These are phyloP conservation scores for Microcebus ravelobensis DNA, from an alignment of 2,113 vertebrate species.

Conservation along the genomic window DNA sequence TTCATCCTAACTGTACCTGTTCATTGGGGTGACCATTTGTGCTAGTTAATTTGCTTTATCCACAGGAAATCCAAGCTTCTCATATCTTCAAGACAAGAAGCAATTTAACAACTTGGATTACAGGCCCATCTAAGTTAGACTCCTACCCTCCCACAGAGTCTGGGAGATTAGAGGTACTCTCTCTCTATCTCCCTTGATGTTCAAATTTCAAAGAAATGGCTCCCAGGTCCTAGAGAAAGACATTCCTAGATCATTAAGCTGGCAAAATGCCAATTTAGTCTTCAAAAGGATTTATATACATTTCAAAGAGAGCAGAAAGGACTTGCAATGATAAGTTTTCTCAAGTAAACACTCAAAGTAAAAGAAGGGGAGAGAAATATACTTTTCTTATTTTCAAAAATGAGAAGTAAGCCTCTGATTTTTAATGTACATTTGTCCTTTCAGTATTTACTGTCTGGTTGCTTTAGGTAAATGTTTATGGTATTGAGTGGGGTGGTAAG, in stretches of 20 bases:
- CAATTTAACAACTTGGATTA: neutral
- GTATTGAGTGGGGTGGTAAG: neutral
- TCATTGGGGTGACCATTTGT: neutral
- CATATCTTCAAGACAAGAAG: neutral
- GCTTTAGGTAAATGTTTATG: neutral
- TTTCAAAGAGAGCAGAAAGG: neutral
- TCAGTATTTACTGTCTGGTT: neutral
- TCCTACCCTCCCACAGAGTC: neutral
- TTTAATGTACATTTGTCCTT: neutral
- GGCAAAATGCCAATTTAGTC: neutral
- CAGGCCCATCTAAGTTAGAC: neutral
- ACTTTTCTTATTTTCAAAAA: neutral
- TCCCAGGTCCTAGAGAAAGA: neutral
- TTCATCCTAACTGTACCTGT: neutral
- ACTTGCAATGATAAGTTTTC: neutral
- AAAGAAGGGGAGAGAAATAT: neutral
- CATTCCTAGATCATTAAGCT: neutral
- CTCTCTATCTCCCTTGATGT: neutral
- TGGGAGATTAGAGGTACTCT: too few relatives aligned
- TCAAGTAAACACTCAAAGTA: neutral
- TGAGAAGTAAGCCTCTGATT: neutral
- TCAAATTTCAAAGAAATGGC: neutral
- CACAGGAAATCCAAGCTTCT: neutral
- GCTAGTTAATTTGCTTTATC: neutral
- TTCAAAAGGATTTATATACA: neutral